Evolutionary conservation across 2,113 vertebrate genomes (phyloP), one percentile per base, ranked within the genome.

Genomic region (Etia nguti): DNA sequence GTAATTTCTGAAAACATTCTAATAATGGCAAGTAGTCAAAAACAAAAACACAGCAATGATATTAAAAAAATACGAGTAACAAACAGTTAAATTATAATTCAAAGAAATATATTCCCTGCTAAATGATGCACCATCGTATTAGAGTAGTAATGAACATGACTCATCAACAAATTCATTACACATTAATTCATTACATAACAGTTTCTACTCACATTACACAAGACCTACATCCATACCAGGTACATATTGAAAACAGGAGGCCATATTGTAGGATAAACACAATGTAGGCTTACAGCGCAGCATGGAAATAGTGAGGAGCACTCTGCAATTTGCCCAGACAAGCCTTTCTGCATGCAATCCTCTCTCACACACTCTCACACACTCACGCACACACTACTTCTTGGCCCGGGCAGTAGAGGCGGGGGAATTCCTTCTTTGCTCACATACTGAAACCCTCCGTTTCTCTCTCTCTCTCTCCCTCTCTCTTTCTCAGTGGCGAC

Each of bases 381-480:
- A 86, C 65, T 83, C 73, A 59, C 85, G 86, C 86, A 92, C 93
- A 91, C 94, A 89, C 89, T 93, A 94, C 90, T 94, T 94, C 92
- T 96, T 95, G 94, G 94, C 93, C 85, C 31, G 90, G 94, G 90
- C 93, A 90, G 93, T 87, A 89, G 92, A 96, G 96, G 96, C 92
- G 94, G 96, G 96, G 96, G 95, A 97, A 97, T 97, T 97, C 96
- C 96, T 97, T 91, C 90, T 95, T 92, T 73, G 81, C 94, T 95
- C 77, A 85, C 93, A 95, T 94, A 93, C 92, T 95, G 91, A 95
- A 95, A 94, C 92, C 91, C 93, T 95, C 92, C 92, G 91, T 92
- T 88, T 89, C 89, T 80, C 90, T 89, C 73, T 79, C 79, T 43
- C 10, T 75, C 52, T 84, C 80, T 65, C 81, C 24, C 81, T 84